phyloP scores from a whole-genome alignment of 2,797 vertebrate genomes.

The Phalloptychus januarius region DNA sequence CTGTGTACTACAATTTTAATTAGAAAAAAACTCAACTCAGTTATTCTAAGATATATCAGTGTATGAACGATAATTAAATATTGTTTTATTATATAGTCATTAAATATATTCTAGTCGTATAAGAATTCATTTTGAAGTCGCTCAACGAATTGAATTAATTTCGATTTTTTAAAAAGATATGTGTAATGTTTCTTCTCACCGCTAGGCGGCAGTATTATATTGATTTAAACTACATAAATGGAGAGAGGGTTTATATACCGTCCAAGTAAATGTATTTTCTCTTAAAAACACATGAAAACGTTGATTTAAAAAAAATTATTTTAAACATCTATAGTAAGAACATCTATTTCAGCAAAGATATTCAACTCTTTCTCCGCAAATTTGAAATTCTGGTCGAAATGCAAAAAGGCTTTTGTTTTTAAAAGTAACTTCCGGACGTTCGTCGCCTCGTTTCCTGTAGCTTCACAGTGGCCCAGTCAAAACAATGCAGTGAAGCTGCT shows the following conservation, averaged over 20 bases:
- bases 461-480: slow-evolving; percentile 51
- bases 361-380: rapidly evolving
- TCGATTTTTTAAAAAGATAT: too few species aligned
- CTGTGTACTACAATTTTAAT: too few species aligned
- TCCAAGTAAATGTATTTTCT: slow-evolving; percentile 35
- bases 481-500: slow-evolving; percentile 54
- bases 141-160: too few species aligned
- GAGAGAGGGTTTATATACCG: rapidly evolving
- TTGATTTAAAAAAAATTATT: neutral
- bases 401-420: slow-evolving; percentile 12
- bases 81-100: too few species aligned
- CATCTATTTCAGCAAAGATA: rapidly evolving
- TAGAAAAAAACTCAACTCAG: too few species aligned
- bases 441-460: neutral
- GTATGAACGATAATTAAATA: too few species aligned
- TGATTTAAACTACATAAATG: neutral
- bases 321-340: neutral
- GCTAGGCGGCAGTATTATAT: slow-evolving; percentile 20
- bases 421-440: neutral
- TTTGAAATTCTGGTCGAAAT: neutral
- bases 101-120: too few species aligned
- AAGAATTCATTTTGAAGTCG: too few species aligned
- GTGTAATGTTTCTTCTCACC: neutral
- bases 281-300: rapidly evolving
- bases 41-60: too few species aligned